Evolutionary conservation across 2,113 vertebrate genomes (phyloP).

Genomic region (Silurus asotus): DNA sequence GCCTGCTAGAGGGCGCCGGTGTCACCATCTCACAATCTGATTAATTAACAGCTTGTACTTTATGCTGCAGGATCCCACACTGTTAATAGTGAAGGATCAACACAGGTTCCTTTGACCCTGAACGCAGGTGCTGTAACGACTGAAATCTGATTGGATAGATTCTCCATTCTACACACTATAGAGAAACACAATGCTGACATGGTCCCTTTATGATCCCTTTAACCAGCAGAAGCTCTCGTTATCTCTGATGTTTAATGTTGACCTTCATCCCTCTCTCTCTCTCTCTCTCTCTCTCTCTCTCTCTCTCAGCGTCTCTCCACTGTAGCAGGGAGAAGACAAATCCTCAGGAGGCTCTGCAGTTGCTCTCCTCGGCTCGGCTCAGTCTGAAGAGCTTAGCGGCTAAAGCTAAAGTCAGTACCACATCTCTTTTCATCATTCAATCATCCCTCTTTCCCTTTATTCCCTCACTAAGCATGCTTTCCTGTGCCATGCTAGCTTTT

Average conservation of each 20-base stretch:
- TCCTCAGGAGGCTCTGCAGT: conserved; percentile 81
- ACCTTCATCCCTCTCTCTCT: neutral
- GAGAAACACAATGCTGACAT: neutral
- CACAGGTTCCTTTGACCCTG: too few relatives aligned
- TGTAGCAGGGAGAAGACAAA: conserved; percentile 82
- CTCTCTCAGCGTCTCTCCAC: conserved; percentile 80
- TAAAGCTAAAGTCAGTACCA: conserved; percentile 85
- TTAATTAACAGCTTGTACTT: too few relatives aligned
- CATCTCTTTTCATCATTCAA: too few relatives aligned
- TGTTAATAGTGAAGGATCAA: too few relatives aligned
- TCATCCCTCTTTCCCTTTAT: neutral
- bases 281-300: conserved; percentile 31
- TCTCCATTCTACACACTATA: too few relatives aligned
- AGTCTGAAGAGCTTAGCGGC: conserved; percentile 81
- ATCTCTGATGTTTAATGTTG: conserved; percentile 25
- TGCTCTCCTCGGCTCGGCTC: conserved; percentile 89
- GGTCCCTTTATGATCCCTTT: neutral
- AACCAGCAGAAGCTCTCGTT: neutral
- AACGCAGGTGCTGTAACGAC: too few relatives aligned
- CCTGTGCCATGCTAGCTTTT: neutral
- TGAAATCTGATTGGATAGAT: too few relatives aligned
- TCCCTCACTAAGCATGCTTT: neutral
- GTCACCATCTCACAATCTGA: too few relatives aligned
- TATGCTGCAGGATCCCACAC: too few relatives aligned
- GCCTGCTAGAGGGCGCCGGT: too few relatives aligned